Percentiles rank a stretch among this genome's conserved stretches.
These are phyloP conservation scores for Cacajao melanocephalus DNA, from an alignment of 2,797 vertebrate species.

Conservation along the genomic window DNA sequence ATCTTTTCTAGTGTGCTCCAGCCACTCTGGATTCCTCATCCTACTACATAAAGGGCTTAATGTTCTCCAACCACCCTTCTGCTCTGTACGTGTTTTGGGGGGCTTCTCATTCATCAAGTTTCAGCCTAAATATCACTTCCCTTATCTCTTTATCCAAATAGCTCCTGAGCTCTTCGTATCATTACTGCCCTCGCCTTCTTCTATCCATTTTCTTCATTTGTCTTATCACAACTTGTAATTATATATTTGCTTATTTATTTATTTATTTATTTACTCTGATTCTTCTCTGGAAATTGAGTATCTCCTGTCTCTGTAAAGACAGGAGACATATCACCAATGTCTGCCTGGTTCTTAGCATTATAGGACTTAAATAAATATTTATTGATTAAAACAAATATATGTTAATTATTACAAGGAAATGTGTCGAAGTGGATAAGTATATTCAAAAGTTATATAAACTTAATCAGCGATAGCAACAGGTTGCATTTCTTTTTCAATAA, in stretches of 20 bases:
- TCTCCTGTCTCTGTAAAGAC: neutral
- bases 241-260: neutral
- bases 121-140: neutral
- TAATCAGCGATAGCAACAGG: neutral
- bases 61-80: neutral
- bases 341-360: neutral
- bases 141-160: neutral
- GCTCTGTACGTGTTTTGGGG: fast-evolving
- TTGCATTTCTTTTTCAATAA: neutral
- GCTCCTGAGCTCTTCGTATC: fast-evolving
- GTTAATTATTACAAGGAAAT: neutral
- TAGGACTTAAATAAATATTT: neutral
- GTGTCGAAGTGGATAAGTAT: neutral
- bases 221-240: neutral
- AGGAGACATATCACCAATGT: neutral
- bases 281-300: neutral
- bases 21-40: too few species aligned
- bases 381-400: neutral
- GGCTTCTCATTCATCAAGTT: neutral
- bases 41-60: neutral
- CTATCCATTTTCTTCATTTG: neutral
- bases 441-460: neutral
- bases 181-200: fast-evolving
- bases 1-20: neutral
- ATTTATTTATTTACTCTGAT: neutral